A percentile compares a stretch with the other conserved stretches of the same genome.
Conservation (phyloP, 2,113 vertebrate genomes). For the Lota lota region DNA sequence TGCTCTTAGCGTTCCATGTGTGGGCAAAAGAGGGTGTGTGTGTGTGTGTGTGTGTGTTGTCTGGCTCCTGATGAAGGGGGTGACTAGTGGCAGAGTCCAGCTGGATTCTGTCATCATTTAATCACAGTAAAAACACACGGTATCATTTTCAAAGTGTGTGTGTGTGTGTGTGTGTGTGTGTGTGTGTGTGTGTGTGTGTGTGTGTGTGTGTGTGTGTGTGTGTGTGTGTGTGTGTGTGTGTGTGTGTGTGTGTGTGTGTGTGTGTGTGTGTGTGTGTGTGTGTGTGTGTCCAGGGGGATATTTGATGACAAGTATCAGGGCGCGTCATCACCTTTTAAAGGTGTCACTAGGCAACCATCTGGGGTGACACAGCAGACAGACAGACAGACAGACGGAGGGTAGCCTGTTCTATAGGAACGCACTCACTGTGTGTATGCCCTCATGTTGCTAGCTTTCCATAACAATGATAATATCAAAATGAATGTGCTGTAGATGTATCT, state of each 20-base stretch:
- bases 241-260: background rate
- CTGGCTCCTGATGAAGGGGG: constrained; percentile 7
- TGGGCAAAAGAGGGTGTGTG: too few relatives aligned
- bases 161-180: background rate
- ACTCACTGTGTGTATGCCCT: background rate
- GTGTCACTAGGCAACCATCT: too few relatives aligned
- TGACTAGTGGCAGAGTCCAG: constrained; percentile 2
- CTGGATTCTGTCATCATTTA: constrained; percentile 47
- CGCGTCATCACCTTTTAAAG: background rate
- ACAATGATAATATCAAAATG: too few relatives aligned
- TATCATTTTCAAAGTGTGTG: constrained; percentile 2
- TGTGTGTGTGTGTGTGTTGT: background rate
- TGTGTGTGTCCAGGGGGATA: background rate
- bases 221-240: background rate
- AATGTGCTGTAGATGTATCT: too few relatives aligned
- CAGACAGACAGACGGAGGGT: too few relatives aligned
- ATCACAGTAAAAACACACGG: constrained; percentile 4
- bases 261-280: background rate
- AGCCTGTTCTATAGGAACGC: too few relatives aligned
- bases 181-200: background rate
- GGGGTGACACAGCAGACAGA: too few relatives aligned
- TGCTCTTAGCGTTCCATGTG: background rate
- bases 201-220: background rate
- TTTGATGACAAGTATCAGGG: background rate
- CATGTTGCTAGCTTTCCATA: background rate